A percentile compares a stretch with the other conserved stretches of the same genome.
Conservation (phyloP, 2,113 vertebrate genomes). For the Albula goreensis region DNA sequence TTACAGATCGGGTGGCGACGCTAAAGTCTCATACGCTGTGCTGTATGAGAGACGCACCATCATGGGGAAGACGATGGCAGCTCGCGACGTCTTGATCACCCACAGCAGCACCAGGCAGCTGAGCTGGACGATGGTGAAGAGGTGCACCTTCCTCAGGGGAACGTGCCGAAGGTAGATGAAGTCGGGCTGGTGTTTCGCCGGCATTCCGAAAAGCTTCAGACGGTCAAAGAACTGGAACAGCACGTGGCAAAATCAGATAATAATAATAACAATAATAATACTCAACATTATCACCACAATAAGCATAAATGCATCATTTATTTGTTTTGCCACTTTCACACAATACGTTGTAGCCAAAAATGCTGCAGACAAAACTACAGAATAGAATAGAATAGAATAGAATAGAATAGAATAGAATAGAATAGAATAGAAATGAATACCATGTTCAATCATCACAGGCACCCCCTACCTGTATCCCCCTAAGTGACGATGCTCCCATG, state of each 20-base stretch:
- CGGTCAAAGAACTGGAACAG: slow-evolving; percentile 90
- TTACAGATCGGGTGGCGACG: too few relatives aligned
- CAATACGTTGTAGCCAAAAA: too few relatives aligned
- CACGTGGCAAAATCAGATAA: neutral
- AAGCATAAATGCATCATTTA: too few relatives aligned
- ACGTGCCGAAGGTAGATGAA: slow-evolving; percentile 98
- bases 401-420: too few relatives aligned
- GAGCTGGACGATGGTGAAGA: slow-evolving; percentile 94
- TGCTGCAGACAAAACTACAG: too few relatives aligned
- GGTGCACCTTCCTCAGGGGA: slow-evolving; percentile 93
- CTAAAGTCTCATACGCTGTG: too few relatives aligned
- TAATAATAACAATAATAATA: too few relatives aligned
- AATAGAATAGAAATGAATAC: neutral
- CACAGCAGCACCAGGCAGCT: slow-evolving; percentile 89
- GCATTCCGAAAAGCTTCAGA: slow-evolving; percentile 92
- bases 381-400: too few relatives aligned
- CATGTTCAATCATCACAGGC: neutral
- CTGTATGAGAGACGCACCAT: slow-evolving; percentile 76
- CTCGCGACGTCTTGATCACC: slow-evolving; percentile 95
- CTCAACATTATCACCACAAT: too few relatives aligned
- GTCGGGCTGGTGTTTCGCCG: slow-evolving; percentile 96
- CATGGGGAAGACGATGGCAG: slow-evolving; percentile 98
- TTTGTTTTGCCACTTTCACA: too few relatives aligned
- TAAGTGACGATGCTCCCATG: slow-evolving; percentile 96
- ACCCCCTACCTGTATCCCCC: slow-evolving; percentile 92